Base-by-base conservation (phyloP, 1,140 invertebrate genomes). In the Lordiphosa clarofinis region DNA sequence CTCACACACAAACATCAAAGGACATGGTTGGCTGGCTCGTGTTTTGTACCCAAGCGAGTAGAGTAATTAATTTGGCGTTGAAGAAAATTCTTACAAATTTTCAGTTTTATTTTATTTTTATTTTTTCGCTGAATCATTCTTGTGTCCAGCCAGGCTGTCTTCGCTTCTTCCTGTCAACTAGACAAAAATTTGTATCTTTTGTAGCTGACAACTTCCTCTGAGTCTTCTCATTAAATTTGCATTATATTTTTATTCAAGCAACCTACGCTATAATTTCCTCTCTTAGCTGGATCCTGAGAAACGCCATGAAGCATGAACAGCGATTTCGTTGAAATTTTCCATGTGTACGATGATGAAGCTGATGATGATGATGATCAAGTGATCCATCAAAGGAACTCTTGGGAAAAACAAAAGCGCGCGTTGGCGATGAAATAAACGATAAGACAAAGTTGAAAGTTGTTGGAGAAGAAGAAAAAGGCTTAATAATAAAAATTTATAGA, bases 341-440 rank as follows among this genome's bases (percentile, higher is more conserved):
- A 19, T 37, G 19, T 57, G 54, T 36, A 33, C 40, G 39, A 13
- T 19, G 3, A 19, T 19, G 19, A 38, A 52, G 60, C 37, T 44
- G 42, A 24, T 9, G 15, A 43, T 19, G 21, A 48, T 37, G 55
- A 64, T 68, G 53, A 68, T 63, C 56, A 56, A 63, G 62, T 75
- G 62, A 81, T 81, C 72, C 59, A 79, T 79, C 76, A 49, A 42
- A 43, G 48, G 49, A 59, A 56, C 67, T 79, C 76, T 79, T 74
- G 73, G 72, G 70, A 73, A 78, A 67, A 79, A 61, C 49, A 76
- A 62, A 73, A 70, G 58, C 78, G 63, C 63, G 73, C 78, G 78
- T 82, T 70, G 76, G 68, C 78, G 78, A 84, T 82, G 43, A 73
- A 78, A 84, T 78, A 73, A 66, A 63, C 59, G 78, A 82, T 82